Conservation (phyloP, 2,888 invertebrate species). For the Idaea aversata region DNA sequence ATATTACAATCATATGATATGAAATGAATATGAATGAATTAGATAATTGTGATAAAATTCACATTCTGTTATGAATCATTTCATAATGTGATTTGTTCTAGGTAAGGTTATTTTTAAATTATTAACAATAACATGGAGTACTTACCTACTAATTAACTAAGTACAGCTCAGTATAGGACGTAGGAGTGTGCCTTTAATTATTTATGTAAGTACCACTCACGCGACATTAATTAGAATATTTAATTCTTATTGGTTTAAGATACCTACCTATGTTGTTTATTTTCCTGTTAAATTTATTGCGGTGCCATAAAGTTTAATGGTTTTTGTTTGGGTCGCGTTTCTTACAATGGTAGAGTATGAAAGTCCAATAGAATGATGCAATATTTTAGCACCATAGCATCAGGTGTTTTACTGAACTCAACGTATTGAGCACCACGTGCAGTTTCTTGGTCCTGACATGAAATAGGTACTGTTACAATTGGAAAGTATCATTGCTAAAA, state of each 20-base stretch:
- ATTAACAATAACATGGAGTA: no score
- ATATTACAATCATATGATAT: no score
- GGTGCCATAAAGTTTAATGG: constrained; percentile 2
- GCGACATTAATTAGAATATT: not conserved
- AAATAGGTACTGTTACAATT: constrained; percentile 5
- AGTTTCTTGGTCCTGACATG: not conserved
- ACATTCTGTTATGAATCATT: no score
- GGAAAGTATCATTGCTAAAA: constrained; percentile 10
- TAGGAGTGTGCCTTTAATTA: not conserved
- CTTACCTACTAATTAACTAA: no score
- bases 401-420: constrained; percentile 12
- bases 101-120: no score
- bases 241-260: not conserved
- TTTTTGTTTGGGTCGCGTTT: not conserved
- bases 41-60: no score
- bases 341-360: constrained; percentile 3
- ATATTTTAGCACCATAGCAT: not conserved
- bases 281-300: not conserved
- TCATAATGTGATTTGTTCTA: no score
- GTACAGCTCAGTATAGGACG: not conserved
- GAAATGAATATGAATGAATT: no score
- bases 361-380: not conserved
- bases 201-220: not conserved
- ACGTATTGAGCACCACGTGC: constrained; percentile 2
- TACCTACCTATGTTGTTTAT: not conserved